A percentile compares a stretch with the other conserved stretches of the same genome.
These are phyloP conservation scores for Synanceia verrucosa DNA, from an alignment of 2,797 vertebrate genomes.

Conservation along the genomic window DNA sequence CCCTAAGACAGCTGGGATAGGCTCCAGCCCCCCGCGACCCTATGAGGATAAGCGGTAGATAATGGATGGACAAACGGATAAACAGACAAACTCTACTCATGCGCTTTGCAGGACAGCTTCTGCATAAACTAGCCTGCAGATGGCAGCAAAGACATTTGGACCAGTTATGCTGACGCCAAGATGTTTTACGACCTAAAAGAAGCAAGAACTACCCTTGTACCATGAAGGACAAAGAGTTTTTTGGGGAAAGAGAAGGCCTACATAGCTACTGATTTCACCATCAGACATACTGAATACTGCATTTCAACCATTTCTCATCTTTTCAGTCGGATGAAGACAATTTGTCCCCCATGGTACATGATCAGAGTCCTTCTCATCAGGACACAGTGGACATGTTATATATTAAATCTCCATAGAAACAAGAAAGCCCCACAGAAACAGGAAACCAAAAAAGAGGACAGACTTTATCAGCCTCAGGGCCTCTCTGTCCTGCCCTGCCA, in stretches of 20 bases:
- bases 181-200: neutral
- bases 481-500: conserved; percentile 30
- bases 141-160: conserved; percentile 50
- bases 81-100: neutral
- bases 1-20: no score
- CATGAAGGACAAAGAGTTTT: neutral
- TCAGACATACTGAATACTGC: neutral
- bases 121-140: conserved; percentile 44
- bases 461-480: conserved; percentile 23
- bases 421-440: conserved; percentile 5
- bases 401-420: conserved; percentile 24
- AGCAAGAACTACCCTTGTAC: neutral
- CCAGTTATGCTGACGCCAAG: neutral
- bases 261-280: neutral
- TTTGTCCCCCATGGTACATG: neutral
- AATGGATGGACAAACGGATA: no score
- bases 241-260: neutral
- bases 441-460: conserved; percentile 25
- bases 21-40: no score
- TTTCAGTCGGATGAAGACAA: neutral
- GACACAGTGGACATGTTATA: neutral
- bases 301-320: conserved; percentile 3
- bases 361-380: neutral
- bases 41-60: no score
- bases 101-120: neutral